Base-by-base conservation (phyloP, 2,113 vertebrate genomes). In the Salvelinus alpinus region DNA sequence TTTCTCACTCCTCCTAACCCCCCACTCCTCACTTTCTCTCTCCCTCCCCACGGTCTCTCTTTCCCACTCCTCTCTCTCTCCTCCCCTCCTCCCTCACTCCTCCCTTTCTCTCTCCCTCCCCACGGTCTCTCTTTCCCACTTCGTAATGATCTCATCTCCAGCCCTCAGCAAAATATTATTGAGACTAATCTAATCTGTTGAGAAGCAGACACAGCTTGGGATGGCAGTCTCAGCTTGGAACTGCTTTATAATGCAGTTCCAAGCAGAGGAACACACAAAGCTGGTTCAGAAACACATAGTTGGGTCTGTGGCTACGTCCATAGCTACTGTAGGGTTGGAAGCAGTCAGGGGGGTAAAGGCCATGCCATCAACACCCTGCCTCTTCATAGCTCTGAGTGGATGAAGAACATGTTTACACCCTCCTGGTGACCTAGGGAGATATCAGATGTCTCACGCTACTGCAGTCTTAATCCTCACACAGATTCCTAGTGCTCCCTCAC, bases 331-430 rank as follows among this genome's bases (percentile, higher is more conserved):
- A 44, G 38, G 38, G 38, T 44, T 44, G 31, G 79, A 70, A 81
- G 78, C 78, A 83, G 72, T 84, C 82, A 66, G 51, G 5, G 25
- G 51, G 87, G 74, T 68, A 48, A 83, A 83, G 85, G 70, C 66
- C 84, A 70, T 84, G 84, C 48, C 72, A 62, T 82, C 76, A 77
- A 72, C 78, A 78, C 77, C 68, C 22, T 77, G 71, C 38, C 54
- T 70, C 82, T 83, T 87, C 80, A 51, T 80, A 85, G 82, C 88
- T 44, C 38, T 78, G 80, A 66, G 75, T 73, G 77, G 83, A 85
- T 74, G 59, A 85, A 80, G 73, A 79, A 77, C 79, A 82, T 74
- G 73, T 80, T 68, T 51, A 64, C 18, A 13, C 70, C 5, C 16
- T 20, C 54, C 3, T 9, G 14, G 54, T 20, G 18, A 4, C 54